These are phyloP conservation scores for Synanceia verrucosa DNA, from an alignment of 2,797 vertebrate species.

Conservation along the genomic window DNA sequence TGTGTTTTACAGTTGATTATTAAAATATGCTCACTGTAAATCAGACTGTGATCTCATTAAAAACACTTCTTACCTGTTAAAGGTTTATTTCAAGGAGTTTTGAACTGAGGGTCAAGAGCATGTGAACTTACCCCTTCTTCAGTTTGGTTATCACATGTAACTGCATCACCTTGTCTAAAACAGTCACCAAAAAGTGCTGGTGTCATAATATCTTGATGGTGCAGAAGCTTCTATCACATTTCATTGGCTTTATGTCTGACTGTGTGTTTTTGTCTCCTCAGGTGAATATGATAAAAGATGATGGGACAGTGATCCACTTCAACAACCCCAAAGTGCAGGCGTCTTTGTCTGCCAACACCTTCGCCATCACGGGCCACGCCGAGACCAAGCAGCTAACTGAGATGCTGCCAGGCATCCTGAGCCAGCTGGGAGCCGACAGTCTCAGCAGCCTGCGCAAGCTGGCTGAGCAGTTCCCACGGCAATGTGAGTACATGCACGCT, in stretches of 20 bases:
- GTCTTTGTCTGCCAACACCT: constrained; percentile 97
- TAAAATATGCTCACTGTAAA: background rate
- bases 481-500: constrained; percentile 81
- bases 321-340: constrained; percentile 99
- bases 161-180: background rate
- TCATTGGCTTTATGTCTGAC: background rate
- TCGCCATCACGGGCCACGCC: constrained; percentile 96
- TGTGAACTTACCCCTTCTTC: background rate
- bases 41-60: background rate
- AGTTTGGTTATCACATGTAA: background rate
- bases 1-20: background rate
- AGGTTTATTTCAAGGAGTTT: background rate
- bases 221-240: background rate
- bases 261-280: constrained; percentile 51
- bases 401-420: constrained; percentile 99
- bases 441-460: constrained; percentile 98
- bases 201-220: background rate
- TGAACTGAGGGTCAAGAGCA: no score
- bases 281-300: constrained; percentile 99
- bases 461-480: constrained; percentile 97
- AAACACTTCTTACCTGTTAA: background rate
- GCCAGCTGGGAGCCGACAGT: constrained; percentile 97
- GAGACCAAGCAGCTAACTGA: constrained; percentile 98
- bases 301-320: constrained; percentile 98
- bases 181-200: background rate